These are phyloP conservation scores for Hirtodrosophila cameraria DNA, from an alignment of 2,888 invertebrate genomes.

Conservation along the genomic window DNA sequence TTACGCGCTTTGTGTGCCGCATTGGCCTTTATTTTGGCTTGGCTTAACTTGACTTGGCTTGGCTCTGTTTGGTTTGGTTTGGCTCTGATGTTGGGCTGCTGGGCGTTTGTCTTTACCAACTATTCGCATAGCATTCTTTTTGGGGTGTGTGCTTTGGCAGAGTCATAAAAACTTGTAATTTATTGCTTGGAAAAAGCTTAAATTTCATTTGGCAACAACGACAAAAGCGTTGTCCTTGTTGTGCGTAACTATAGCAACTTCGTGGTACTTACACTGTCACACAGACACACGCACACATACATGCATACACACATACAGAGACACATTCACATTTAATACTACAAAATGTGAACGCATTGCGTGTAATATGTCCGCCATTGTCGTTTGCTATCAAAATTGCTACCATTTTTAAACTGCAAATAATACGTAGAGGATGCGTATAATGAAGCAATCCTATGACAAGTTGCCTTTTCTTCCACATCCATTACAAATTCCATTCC, in stretches of 20 bases:
- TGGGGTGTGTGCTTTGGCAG: slow-evolving; percentile 57
- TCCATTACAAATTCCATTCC: neutral
- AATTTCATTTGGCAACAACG: slow-evolving; percentile 80
- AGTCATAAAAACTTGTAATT: slow-evolving; percentile 80
- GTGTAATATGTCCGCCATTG: slow-evolving; percentile 53
- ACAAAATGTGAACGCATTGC: slow-evolving; percentile 40
- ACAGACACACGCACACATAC: slow-evolving; percentile 4
- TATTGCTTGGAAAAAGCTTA: slow-evolving; percentile 81
- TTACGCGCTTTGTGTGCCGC: slow-evolving; percentile 71
- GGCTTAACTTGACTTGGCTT: neutral
- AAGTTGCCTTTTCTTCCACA: slow-evolving; percentile 17
- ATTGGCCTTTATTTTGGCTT: slow-evolving; percentile 34
- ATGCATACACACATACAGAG: slow-evolving; percentile 4
- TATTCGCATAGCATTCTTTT: slow-evolving; percentile 64
- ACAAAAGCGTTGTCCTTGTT: slow-evolving; percentile 62
- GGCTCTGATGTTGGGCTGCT: slow-evolving; percentile 10
- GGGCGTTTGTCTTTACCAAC: slow-evolving; percentile 48
- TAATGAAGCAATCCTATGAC: slow-evolving; percentile 59
- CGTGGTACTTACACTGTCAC: slow-evolving; percentile 39
- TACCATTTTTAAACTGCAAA: slow-evolving; percentile 65
- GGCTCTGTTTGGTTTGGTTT: slow-evolving; percentile 7
- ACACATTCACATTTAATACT: slow-evolving; percentile 12
- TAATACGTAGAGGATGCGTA: slow-evolving; percentile 57
- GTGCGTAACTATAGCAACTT: slow-evolving; percentile 63
- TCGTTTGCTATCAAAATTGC: slow-evolving; percentile 34